A percentile compares a stretch with the other conserved stretches of the same genome.
Conservation (phyloP, 35 echinoderm and acorn worm genomes). For the Hemicentrotus pulcherrimus region DNA sequence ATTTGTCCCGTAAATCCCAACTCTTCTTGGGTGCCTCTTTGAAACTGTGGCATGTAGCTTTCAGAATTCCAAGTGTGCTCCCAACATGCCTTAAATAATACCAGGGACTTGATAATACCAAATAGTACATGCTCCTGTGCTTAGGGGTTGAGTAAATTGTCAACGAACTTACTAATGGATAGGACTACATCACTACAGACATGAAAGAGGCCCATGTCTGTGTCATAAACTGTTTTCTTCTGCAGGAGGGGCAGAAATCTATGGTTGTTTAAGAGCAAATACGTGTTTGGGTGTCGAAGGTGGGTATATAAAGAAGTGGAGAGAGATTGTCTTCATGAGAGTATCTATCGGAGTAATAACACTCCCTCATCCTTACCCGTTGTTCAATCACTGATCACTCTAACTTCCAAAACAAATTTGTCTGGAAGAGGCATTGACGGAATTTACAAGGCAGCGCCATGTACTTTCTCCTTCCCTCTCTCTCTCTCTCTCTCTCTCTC, state of each 20-base stretch:
- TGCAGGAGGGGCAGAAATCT: background rate
- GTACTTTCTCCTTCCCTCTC: background rate
- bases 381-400: background rate
- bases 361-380: background rate
- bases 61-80: background rate
- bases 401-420: slow-evolving; percentile 13
- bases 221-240: background rate
- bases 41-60: background rate
- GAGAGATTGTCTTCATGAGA: background rate
- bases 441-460: background rate
- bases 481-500: background rate
- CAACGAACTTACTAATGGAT: background rate
- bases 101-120: background rate
- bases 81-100: background rate
- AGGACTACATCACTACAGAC: background rate
- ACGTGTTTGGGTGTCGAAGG: too few relatives aligned
- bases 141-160: background rate
- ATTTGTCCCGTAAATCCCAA: too few relatives aligned
- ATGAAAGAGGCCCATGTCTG: background rate
- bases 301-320: too few relatives aligned
- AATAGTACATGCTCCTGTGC: background rate
- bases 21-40: background rate
- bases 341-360: background rate
- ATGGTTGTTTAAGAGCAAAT: background rate
- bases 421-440: background rate